Evolutionary conservation across 2,113 vertebrate genomes (phyloP).

Genomic region (Ictalurus punctatus): DNA sequence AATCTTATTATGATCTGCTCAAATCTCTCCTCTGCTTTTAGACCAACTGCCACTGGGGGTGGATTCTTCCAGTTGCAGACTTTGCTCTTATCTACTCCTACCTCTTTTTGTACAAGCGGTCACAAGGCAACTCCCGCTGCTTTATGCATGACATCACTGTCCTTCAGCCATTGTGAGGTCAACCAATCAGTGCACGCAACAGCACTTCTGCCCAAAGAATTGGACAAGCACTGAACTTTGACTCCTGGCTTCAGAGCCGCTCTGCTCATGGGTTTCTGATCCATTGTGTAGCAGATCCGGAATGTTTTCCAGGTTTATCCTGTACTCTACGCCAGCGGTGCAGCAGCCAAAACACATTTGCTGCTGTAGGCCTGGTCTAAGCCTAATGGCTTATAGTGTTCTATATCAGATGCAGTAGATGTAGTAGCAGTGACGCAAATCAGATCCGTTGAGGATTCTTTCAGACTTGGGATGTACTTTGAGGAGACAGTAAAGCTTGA

Average conservation of each 20-base stretch:
- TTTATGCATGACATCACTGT: conserved; percentile 46
- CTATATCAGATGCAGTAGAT: background rate
- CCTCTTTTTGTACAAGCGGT: conserved; percentile 16
- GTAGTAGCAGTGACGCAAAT: background rate
- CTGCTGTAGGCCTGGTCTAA: background rate
- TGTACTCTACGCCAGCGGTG: conserved; percentile 32
- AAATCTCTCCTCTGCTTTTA: background rate
- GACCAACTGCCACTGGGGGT: background rate
- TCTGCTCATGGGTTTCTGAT: conserved; percentile 28
- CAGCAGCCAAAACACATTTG: background rate
- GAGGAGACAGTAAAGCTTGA: background rate
- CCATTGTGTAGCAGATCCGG: conserved; percentile 65
- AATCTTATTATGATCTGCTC: conserved; percentile 6
- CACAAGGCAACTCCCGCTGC: conserved; percentile 12
- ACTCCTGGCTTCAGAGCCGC: background rate
- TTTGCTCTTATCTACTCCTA: conserved; percentile 22
- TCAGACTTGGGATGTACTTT: background rate
- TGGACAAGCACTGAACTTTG: conserved; percentile 8
- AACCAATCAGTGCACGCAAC: conserved; percentile 4
- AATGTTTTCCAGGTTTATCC: conserved; percentile 56
- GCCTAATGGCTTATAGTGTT: background rate
- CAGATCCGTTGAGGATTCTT: background rate
- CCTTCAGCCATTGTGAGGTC: conserved; percentile 8
- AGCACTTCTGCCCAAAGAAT: background rate
- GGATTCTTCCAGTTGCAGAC: background rate